Base-by-base conservation (phyloP, 2,797 vertebrate species). In the Lutjanus campechanus region DNA sequence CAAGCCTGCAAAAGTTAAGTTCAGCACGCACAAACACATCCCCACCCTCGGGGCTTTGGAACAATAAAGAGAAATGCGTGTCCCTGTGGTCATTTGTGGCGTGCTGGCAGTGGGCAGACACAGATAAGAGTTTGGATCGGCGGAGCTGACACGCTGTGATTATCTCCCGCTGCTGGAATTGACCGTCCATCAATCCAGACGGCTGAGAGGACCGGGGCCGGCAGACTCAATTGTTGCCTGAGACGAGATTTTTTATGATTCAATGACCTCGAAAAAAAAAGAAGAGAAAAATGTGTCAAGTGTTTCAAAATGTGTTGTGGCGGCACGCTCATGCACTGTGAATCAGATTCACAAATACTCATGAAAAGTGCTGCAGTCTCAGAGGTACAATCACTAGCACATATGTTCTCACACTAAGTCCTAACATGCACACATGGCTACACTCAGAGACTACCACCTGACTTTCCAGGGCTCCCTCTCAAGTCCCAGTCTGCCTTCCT, bases 41-140 rank as follows among this genome's bases (percentile, higher is more conserved):
- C 63, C 47, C 63, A 75, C 76, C 86, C 85, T 81, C 16, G 0
- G 82, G 87, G 79, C 79, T 81, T 64, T 55, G 71, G 85, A 90
- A 92, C 92, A 91, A 93, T 94, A 93, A 89, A 90, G 81, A 80
- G 89, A 91, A 87, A 88, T 74, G 78, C 22, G 41, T 85, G 89
- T 89, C 92, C 85, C 88, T 84, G 56, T 88, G 87, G 93, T 94
- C 91, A 94, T 93, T 93, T 91, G 91, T 69, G 80, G 85, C 82
- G 73, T 70, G 89, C 85, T 85, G 83, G 91, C 90, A 85, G 86
- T 87, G 91, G 89, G 90, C 89, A 93, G 90, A 92, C 85, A 65
- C 82, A 93, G 95, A 95, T 95, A 96, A 96, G 94, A 86, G 76
- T 88, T 84, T 83, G 92, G 94, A 95, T 96, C 90, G 90, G 92